Base-by-base conservation (phyloP, 2,113 vertebrate genomes). In the Bufo gargarizans region DNA sequence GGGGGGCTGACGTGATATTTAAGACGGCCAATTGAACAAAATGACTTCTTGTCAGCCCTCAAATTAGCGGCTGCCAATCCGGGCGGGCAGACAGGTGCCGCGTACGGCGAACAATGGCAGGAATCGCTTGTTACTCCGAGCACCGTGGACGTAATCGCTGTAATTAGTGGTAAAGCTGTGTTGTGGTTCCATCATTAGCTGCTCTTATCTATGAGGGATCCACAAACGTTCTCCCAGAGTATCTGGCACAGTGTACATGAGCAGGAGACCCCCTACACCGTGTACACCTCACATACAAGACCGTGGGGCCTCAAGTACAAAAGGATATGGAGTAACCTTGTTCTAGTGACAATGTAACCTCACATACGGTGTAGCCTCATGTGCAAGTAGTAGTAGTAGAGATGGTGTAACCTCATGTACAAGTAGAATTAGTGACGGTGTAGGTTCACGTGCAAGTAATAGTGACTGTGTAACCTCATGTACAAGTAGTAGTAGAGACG, bases 1-100 rank as follows among this genome's bases (percentile, higher is more conserved):
- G 3, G 6, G 90, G 89, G 67, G 88, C 12, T 88, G 85, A 88
- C 89, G 77, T 89, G 81, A 88, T 84, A 88, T 88, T 88, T 77
- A 77, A 84, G 80, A 88, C 12, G 87, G 81, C 47, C 47, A 47
- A 77, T 77, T 83, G 43, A 14, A 55, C 80, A 33, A 55, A 84
- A 89, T 89, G 47, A 89, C 81, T 84, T 77, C 81, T 63, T 59
- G 58, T 84, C 80, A 67, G 72, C 80, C 65, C 12, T 7, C 6
- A 84, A 89, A 89, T 89, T 67, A 84, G 81, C 13, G 87, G 72
- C 47, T 84, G 86, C 77, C 77, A 87, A 87, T 80, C 77, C 20
- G 50, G 22, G n/a, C 4, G 61, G 47, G 72, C 69, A 84, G 82
- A 89, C 82, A 89, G 87, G 82, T 84, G 87, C 58, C 72, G 14